Conservation (phyloP, 2,113 vertebrate genomes). For the Ophiodon elongatus region DNA sequence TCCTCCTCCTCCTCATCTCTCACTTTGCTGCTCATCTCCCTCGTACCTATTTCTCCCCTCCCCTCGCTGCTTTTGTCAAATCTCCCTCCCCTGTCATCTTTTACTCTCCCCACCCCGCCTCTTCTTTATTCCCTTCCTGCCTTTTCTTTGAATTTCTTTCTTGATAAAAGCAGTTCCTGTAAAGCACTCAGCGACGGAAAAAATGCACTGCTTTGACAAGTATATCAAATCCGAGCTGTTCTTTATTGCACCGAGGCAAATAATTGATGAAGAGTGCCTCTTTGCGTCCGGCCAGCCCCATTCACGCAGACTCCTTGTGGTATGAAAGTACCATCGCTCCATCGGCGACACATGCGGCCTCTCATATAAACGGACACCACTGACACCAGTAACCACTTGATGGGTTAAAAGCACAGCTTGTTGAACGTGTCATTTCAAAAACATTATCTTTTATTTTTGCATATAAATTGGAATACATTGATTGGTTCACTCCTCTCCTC, state of each 20-base stretch:
- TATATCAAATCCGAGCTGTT: constrained; percentile 43
- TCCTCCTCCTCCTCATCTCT: constrained; percentile 20
- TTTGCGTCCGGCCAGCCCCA: constrained; percentile 50
- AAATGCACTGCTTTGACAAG: constrained; percentile 43
- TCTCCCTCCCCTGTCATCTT: constrained; percentile 38
- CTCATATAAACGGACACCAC: constrained; percentile 39
- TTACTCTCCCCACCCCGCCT: constrained; percentile 21
- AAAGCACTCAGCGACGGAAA: constrained; percentile 26
- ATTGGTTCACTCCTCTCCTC: neutral
- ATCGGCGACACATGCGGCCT: neutral
- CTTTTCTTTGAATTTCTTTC: constrained; percentile 44
- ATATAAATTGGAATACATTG: neutral
- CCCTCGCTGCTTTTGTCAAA: constrained; percentile 27
- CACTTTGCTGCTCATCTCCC: constrained; percentile 15
- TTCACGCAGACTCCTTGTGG: constrained; percentile 19
- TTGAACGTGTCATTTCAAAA: constrained; percentile 1
- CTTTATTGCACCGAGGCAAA: constrained; percentile 64
- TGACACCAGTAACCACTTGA: constrained; percentile 43
- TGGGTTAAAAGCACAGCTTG: constrained; percentile 40
- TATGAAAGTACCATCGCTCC: constrained; percentile 3
- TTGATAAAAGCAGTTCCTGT: constrained; percentile 43
- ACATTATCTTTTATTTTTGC: neutral
- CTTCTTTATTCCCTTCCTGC: constrained; percentile 9
- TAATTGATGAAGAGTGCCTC: constrained; percentile 73
- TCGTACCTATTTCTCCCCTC: neutral